Evolutionary conservation across 2,888 invertebrate species (phyloP), one percentile per base, ranked within the genome.

Genomic region (Mellilla xanthometata): DNA sequence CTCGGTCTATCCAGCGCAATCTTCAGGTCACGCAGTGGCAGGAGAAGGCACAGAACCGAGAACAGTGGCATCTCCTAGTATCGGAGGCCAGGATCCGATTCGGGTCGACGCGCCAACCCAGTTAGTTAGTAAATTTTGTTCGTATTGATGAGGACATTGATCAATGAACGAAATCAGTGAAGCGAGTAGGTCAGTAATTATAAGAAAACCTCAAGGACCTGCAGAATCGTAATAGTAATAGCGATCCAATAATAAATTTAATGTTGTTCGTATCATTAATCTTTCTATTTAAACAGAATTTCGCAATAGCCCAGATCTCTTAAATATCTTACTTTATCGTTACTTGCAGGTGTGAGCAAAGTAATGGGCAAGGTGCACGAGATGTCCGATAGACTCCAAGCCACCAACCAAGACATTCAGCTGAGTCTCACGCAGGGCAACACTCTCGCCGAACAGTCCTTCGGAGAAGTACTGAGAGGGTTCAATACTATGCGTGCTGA

Each of bases 1-100:
- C n/a, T n/a, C n/a, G n/a, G n/a, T n/a, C n/a, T n/a, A n/a, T n/a
- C n/a, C n/a, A n/a, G n/a, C n/a, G n/a, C n/a, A n/a, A n/a, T n/a
- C n/a, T n/a, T n/a, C n/a, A n/a, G n/a, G n/a, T n/a, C n/a, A n/a
- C n/a, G n/a, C n/a, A n/a, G n/a, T n/a, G n/a, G n/a, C n/a, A n/a
- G n/a, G n/a, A n/a, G n/a, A n/a, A n/a, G n/a, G n/a, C n/a, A n/a
- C n/a, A n/a, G n/a, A n/a, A n/a, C n/a, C n/a, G n/a, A n/a, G n/a
- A n/a, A n/a, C n/a, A 76, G 81, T 7, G 68, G 91, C 22, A 90
- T 91, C 50, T 95, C 95, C 70, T 83, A 91, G 38, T 94, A 94
- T 0, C 74, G 29, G 87, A 85, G 31, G 85, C 91, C n/a, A n/a
- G n/a, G n/a, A n/a, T n/a, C n/a, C n/a, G n/a, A n/a, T n/a, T n/a